phyloP scores from a whole-genome alignment of 2,888 invertebrate genomes.

The Idaea dimidiata region DNA sequence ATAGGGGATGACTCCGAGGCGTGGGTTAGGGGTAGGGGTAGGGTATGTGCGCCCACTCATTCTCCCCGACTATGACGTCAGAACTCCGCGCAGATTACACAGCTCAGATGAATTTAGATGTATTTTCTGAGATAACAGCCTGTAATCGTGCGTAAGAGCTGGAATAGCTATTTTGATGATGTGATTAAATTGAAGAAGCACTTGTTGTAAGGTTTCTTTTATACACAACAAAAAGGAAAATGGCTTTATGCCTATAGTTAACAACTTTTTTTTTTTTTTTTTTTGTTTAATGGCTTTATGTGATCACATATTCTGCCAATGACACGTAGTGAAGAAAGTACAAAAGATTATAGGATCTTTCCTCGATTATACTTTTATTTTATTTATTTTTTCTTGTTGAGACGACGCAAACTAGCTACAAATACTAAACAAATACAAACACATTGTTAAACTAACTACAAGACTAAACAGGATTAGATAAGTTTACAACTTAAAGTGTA shows the following conservation, averaged over 20 bases:
- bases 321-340: too few relatives aligned
- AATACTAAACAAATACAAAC: too few relatives aligned
- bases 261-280: too few relatives aligned
- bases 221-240: neutral
- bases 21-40: slow-evolving; percentile 14
- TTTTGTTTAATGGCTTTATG: too few relatives aligned
- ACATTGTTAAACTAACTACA: too few relatives aligned
- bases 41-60: slow-evolving; percentile 23
- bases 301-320: too few relatives aligned
- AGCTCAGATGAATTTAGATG: slow-evolving; percentile 33
- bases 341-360: too few relatives aligned
- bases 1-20: slow-evolving; percentile 19
- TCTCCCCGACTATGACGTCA: slow-evolving; percentile 44
- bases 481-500: neutral
- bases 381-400: too few relatives aligned
- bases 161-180: slow-evolving; percentile 17
- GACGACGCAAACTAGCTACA: too few relatives aligned
- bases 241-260: too few relatives aligned
- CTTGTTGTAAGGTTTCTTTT: slow-evolving; percentile 1
- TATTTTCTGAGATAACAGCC: slow-evolving; percentile 24
- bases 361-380: too few relatives aligned
- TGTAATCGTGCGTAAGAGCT: slow-evolving; percentile 16
- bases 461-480: too few relatives aligned
- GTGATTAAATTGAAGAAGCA: slow-evolving; percentile 2
- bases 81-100: slow-evolving; percentile 32